Conservation (phyloP, 53 echinoderm and acorn worm genomes). For the Glandiceps talaboti region DNA sequence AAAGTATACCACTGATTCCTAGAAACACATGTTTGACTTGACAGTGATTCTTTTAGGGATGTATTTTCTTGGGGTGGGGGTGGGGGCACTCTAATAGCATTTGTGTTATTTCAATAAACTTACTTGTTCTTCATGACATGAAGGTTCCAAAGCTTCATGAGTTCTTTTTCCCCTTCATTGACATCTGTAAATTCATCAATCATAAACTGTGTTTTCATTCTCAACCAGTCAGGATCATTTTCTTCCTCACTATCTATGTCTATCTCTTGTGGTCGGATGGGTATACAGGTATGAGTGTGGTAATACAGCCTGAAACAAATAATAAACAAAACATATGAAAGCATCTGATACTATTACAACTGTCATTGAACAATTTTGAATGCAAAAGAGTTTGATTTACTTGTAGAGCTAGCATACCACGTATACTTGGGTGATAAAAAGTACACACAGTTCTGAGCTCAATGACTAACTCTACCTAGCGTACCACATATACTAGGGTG, state of each 20-base stretch:
- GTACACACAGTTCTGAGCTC: too few relatives aligned
- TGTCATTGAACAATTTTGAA: too few relatives aligned
- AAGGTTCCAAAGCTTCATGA: slow-evolving; percentile 94
- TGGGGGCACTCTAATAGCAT: too few relatives aligned
- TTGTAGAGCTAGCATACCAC: too few relatives aligned
- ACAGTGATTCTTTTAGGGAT: too few relatives aligned
- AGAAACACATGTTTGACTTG: not conserved
- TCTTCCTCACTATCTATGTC: slow-evolving; percentile 93
- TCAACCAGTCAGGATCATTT: slow-evolving; percentile 85
- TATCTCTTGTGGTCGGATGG: slow-evolving; percentile 95
- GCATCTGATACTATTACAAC: too few relatives aligned
- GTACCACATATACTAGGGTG: too few relatives aligned
- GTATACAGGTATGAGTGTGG: slow-evolving; percentile 94
- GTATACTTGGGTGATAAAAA: too few relatives aligned
- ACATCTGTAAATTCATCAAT: slow-evolving; percentile 98
- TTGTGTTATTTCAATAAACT: slow-evolving; percentile 29
- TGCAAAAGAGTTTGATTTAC: too few relatives aligned
- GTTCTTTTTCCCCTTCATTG: slow-evolving; percentile 94
- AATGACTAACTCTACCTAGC: too few relatives aligned
- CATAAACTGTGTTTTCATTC: slow-evolving; percentile 89
- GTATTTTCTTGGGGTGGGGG: too few relatives aligned
- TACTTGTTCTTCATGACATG: slow-evolving; percentile 96
- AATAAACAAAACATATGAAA: not conserved
- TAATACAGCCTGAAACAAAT: slow-evolving; percentile 54
- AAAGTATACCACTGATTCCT: too few relatives aligned